Base-by-base conservation (phyloP, 2,113 vertebrate species). In the Pollimyrus isidori region DNA sequence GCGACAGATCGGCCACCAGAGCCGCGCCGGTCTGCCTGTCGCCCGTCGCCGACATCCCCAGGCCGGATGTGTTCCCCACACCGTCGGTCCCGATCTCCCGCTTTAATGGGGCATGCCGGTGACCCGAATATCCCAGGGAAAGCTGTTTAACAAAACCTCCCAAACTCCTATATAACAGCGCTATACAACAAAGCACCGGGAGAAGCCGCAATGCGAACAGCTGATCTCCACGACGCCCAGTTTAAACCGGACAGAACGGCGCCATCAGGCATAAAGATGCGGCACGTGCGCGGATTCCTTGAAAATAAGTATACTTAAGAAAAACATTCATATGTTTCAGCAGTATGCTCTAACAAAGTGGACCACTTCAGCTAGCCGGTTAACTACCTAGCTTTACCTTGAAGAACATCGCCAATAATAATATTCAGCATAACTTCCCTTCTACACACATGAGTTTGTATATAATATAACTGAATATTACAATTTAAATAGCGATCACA, bases 1-100 rank as follows among this genome's bases (percentile, higher is more conserved):
- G 65, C 35, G 93, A 93, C 15, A 93, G 86, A 45, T 93, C 92
- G 0, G 91, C 90, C 21, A 90, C 87, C 50, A 91, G 26, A 58
- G 89, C 87, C 1, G 92, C 58, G 23, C 88, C 56, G 4, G 89
- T 65, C 1, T 82, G 84, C 42, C 62, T 80, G 46, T 89, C 82
- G 15, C 23, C 69, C 42, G 82, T 62, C n/a, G 89, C 87, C 91
- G 92, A 90, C n/a, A 56, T 73, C 65, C 49, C n/a, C 19, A n/a
- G 35, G n/a, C 73, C 73, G 4, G 73, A 15, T 7, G 35, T 19
- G 13, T 19, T 39, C 30, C 35, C 35, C 11, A 52, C 56, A n/a
- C 35, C 13, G 88, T 89, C n/a, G 73, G 73, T 80, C 35, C 73
- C 73, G 21, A 26, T 86, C 45, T 11, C 83, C 46, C 21, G n/a